phyloP scores from a whole-genome alignment of 1,140 invertebrate genomes.

The Trichonephila clavipes region DNA sequence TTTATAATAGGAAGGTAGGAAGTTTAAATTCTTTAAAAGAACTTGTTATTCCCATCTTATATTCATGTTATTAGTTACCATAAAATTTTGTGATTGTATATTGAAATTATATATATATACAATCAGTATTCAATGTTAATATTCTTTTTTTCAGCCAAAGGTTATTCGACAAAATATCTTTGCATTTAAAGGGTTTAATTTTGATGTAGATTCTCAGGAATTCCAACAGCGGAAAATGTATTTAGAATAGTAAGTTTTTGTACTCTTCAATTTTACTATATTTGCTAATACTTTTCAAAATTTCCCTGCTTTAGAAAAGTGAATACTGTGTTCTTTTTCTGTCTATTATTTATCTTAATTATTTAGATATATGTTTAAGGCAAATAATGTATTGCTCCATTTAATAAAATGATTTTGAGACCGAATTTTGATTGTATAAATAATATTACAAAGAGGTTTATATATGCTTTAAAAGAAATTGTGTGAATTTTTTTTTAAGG shows the following conservation, averaged over 20 bases:
- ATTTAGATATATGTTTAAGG: too few relatives aligned
- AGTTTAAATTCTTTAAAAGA: neutral
- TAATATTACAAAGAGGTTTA: too few relatives aligned
- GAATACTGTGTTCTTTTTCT: too few relatives aligned
- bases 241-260: slow-evolving; percentile 73
- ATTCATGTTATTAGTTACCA: neutral
- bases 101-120: too few relatives aligned
- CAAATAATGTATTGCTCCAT: too few relatives aligned
- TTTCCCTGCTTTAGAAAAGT: too few relatives aligned
- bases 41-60: neutral
- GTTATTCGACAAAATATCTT: slow-evolving; percentile 73
- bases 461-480: too few relatives aligned
- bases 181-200: slow-evolving; percentile 68
- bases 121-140: neutral
- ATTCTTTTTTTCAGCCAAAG: slow-evolving; percentile 59
- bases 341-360: too few relatives aligned
- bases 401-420: too few relatives aligned
- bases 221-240: slow-evolving; percentile 73
- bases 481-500: too few relatives aligned
- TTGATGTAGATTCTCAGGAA: slow-evolving; percentile 56
- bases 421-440: too few relatives aligned
- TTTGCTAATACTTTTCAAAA: neutral
- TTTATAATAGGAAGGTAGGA: neutral
- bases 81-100: neutral
- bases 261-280: neutral